Evolutionary conservation across 2,113 vertebrate genomes (phyloP).

Genomic region (Plestiodon gilberti): DNA sequence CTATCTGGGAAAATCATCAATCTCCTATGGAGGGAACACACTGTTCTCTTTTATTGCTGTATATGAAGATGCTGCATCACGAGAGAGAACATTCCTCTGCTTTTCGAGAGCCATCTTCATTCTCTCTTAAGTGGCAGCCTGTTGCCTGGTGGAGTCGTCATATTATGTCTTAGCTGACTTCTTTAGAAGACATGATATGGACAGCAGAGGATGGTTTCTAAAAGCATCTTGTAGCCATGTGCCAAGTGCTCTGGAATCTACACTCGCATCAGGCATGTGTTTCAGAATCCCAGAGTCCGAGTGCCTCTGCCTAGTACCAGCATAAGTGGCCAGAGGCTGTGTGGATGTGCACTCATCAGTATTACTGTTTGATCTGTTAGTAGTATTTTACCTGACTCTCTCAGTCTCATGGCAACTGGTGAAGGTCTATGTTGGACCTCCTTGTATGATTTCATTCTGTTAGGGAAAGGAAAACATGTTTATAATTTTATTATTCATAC

Average conservation of each 20-base stretch:
- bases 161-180: slow-evolving; percentile 8
- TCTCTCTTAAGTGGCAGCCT: neutral
- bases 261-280: neutral
- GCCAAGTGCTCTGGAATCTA: neutral
- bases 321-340: slow-evolving; percentile 7
- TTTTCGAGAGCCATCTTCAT: neutral
- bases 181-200: neutral
- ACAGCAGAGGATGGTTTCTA: neutral
- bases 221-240: slow-evolving; percentile 3
- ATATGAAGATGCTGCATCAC: slow-evolving; percentile 9
- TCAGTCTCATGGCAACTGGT: neutral
- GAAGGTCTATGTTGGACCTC: neutral
- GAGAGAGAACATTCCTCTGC: neutral
- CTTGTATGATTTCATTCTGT: neutral
- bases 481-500: neutral
- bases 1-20: neutral
- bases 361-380: slow-evolving; percentile 1
- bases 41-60: neutral
- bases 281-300: neutral
- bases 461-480: neutral
- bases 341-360: neutral
- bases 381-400: slow-evolving; percentile 30
- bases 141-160: slow-evolving; percentile 6
- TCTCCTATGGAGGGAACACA: slow-evolving; percentile 1
- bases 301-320: neutral